Conservation (phyloP, 1,140 invertebrate genomes). For the Eumaeus atala region DNA sequence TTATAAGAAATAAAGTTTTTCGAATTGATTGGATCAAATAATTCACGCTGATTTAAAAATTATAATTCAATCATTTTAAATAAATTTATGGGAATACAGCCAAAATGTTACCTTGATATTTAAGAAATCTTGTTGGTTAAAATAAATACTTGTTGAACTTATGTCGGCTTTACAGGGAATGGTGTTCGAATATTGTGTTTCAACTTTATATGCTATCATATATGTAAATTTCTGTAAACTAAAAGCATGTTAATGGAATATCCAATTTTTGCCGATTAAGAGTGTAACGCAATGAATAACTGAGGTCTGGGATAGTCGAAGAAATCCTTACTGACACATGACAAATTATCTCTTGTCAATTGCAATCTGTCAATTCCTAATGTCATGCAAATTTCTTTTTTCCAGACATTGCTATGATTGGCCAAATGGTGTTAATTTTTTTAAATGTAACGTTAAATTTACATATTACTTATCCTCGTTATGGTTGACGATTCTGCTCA, state of each 20-base stretch:
- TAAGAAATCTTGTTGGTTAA: slow-evolving; percentile 5
- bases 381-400: background rate
- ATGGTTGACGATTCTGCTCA: no score
- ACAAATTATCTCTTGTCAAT: background rate
- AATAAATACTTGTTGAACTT: slow-evolving; percentile 1
- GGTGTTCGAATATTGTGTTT: background rate
- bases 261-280: background rate
- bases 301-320: background rate
- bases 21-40: background rate
- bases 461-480: no score
- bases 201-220: background rate
- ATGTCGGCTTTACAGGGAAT: background rate
- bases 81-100: background rate
- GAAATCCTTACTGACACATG: background rate
- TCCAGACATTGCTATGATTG: no score
- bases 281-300: background rate
- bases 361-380: background rate
- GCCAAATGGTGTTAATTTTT: no score
- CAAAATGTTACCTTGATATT: slow-evolving; percentile 2
- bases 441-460: no score
- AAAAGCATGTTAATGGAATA: slow-evolving; percentile 2
- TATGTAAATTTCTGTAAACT: background rate
- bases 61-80: no score
- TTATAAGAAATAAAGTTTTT: background rate
- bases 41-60: no score